Conservation (phyloP, 2,113 vertebrate species). For the Microcebus ravelobensis region DNA sequence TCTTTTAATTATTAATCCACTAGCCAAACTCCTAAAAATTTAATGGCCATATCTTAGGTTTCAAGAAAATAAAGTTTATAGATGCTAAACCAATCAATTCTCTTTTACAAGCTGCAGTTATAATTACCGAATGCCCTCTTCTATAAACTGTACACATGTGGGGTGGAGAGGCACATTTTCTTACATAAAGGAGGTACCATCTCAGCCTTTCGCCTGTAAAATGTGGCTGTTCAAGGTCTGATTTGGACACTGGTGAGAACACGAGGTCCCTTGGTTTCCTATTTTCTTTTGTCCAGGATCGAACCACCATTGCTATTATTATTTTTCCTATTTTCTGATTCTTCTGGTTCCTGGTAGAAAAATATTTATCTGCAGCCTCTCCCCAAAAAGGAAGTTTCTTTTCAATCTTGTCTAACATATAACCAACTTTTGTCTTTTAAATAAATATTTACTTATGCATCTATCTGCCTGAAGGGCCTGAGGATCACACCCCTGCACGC, state of each 20-base stretch:
- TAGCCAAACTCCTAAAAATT: neutral
- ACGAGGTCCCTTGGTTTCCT: neutral
- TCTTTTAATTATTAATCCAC: neutral
- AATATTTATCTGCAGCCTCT: neutral
- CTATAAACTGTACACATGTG: neutral
- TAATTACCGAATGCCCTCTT: neutral
- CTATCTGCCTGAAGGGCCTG: neutral
- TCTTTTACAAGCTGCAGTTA: neutral
- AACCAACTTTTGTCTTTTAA: neutral
- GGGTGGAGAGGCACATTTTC: neutral
- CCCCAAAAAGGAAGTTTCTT: neutral
- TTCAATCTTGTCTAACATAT: neutral
- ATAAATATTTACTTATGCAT: neutral
- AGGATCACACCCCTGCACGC: neutral
- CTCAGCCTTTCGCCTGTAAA: neutral
- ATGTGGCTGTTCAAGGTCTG: neutral
- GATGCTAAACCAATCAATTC: neutral
- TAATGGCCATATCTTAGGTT: neutral
- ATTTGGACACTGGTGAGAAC: neutral
- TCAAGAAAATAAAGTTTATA: constrained; percentile 29
- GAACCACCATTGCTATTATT: neutral
- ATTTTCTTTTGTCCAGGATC: neutral
- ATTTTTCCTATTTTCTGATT: neutral
- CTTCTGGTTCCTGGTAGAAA: neutral
- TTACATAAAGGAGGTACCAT: neutral